Base-by-base conservation (phyloP, 2,888 invertebrate species). In the Cremastobaeus sp. region DNA sequence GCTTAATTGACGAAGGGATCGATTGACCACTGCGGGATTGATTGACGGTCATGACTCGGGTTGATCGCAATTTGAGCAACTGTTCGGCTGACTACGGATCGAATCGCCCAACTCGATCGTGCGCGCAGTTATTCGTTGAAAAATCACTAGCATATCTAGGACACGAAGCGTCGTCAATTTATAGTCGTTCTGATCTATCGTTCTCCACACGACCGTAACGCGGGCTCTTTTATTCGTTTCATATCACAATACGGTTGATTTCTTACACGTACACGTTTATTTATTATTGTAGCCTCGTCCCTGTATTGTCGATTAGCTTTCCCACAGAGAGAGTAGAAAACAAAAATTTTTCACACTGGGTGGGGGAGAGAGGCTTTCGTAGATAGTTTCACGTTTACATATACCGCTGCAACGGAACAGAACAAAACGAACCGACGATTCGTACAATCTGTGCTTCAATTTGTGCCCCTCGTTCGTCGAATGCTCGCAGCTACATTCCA, bases 251-350 rank as follows among this genome's bases (percentile, higher is more conserved):
- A 78, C 83, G 80, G 81, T 85, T 80, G 83, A 81, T 74, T 78
- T 74, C 77, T 76, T 78, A 77, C 83, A 82, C 83, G 78, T 84
- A 83, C 82, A 80, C 79, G 80, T 85, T 60, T 80, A 82, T 80
- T 84, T 81, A 80, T 85, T 87, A 87, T 87, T 87, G 87, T 87
- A 86, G 86, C 83, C 85, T 85, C 84, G 85, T 87, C 87, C 87
- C 87, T 87, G 87, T 87, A 87, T 87, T 87, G 87, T 87, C 87
- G 85, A 84, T 86, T 86, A 82, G 83, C 84, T 75, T 74, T 68
- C 68, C 66, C 70, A 64, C 45, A 34, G 52, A 64, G 25, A 52
- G 37, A 52, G 30, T 25, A 18, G 25, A 25, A 25, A 11, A 34
- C 15, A 18, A 3, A 50, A 15, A 50, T 5, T n/a, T n/a, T n/a